Evolutionary conservation across 2,888 invertebrate species (phyloP).

Genomic region (Rhyacophila evoluta): DNA sequence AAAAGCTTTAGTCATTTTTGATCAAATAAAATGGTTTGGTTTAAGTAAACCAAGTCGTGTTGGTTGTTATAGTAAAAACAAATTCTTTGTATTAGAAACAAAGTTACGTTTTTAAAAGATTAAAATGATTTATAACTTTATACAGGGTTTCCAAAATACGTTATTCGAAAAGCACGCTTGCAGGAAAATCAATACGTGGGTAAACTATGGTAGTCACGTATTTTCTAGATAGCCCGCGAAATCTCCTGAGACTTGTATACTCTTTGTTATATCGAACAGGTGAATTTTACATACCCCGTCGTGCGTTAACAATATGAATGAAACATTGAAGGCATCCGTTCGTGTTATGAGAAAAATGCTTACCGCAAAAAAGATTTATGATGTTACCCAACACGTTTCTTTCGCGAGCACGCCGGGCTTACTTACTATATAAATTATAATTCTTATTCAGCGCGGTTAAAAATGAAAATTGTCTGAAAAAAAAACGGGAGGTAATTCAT

Average conservation of each 20-base stretch:
- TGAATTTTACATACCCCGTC: not conserved
- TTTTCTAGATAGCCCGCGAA: slow-evolving; percentile 9
- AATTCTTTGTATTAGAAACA: too few species aligned
- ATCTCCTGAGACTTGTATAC: slow-evolving; percentile 5
- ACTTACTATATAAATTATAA: too few species aligned
- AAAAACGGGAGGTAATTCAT: too few species aligned
- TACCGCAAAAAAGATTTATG: not conserved
- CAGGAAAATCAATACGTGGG: slow-evolving; percentile 7
- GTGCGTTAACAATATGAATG: slow-evolving; percentile 12
- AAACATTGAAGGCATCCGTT: not conserved
- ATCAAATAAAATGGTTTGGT: too few species aligned
- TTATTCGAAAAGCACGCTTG: slow-evolving; percentile 15
- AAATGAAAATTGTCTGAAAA: too few species aligned
- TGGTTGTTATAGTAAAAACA: too few species aligned
- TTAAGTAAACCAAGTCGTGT: too few species aligned
- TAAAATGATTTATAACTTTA: not conserved
- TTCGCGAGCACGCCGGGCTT: too few species aligned
- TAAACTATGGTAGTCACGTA: slow-evolving; percentile 18
- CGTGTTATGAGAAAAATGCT: not conserved
- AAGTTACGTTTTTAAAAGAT: too few species aligned
- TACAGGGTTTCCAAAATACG: not conserved
- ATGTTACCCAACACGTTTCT: not conserved
- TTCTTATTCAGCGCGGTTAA: too few species aligned
- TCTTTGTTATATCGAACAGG: slow-evolving; percentile 3
- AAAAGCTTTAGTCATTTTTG: too few species aligned